A percentile compares a stretch with the other conserved stretches of the same genome.
Conservation (phyloP, 2,797 vertebrate genomes). For the Sparidentex hasta region DNA sequence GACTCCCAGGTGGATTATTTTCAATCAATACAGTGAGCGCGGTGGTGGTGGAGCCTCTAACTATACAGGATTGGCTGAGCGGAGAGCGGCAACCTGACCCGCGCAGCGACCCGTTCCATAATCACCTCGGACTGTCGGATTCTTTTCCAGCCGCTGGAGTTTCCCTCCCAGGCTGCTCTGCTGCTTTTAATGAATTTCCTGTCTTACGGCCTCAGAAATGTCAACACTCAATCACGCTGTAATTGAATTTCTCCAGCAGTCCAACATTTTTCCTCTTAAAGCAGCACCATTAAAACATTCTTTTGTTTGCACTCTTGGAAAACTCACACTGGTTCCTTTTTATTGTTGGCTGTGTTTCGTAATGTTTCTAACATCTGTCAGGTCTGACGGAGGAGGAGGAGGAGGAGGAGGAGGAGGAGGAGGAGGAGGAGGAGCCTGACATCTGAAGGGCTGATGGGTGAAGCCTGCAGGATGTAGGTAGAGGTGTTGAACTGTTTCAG, state of each 20-base stretch:
- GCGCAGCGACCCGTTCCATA: constrained; percentile 73
- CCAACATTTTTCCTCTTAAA: constrained; percentile 68
- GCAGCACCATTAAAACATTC: constrained; percentile 79
- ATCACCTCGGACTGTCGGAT: constrained; percentile 74
- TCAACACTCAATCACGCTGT: constrained; percentile 85
- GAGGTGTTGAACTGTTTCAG: constrained; percentile 44
- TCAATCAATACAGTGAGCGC: constrained; percentile 64
- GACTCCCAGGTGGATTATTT: constrained; percentile 68
- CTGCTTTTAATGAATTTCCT: constrained; percentile 84
- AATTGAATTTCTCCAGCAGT: constrained; percentile 83
- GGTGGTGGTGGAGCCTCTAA: constrained; percentile 51
- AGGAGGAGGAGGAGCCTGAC: background rate
- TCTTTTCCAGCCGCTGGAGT: constrained; percentile 70
- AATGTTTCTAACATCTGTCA: constrained; percentile 80
- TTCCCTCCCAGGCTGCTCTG: constrained; percentile 73
- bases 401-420: too few species aligned
- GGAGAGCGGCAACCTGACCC: constrained; percentile 65
- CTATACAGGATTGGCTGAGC: constrained; percentile 62
- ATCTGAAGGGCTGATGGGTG: constrained; percentile 5
- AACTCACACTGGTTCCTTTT: constrained; percentile 67
- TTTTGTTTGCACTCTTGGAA: constrained; percentile 78
- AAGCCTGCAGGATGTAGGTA: constrained; percentile 53
- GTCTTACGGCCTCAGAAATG: constrained; percentile 84
- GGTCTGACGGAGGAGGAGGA: background rate
- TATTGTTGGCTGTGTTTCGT: constrained; percentile 64